Percentiles rank a stretch among this genome's conserved stretches.
phyloP scores from a whole-genome alignment of 2,888 invertebrate species.

The Formica aserva region DNA sequence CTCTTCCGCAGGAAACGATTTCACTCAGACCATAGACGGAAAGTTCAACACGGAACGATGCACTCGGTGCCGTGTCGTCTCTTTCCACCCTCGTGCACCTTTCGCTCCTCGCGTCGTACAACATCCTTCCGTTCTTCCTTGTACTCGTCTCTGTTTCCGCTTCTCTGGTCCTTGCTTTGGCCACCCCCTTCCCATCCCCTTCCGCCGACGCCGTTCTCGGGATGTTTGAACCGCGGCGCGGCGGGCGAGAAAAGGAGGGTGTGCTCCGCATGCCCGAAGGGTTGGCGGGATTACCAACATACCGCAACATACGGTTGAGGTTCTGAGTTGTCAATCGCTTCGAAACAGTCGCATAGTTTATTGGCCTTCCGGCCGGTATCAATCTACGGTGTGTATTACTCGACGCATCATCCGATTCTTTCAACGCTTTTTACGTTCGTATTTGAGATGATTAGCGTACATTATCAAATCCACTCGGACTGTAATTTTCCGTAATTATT shows the following conservation, averaged over 20 bases:
- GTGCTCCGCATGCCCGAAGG: constrained; percentile 53
- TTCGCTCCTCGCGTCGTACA: constrained; percentile 38
- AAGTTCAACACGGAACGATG: constrained; percentile 70
- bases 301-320: constrained; percentile 65
- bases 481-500: not conserved
- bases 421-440: not conserved
- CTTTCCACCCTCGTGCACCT: constrained; percentile 26
- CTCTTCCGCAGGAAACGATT: constrained; percentile 69
- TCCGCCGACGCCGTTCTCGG: constrained; percentile 49
- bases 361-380: constrained; percentile 54
- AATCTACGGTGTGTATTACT: constrained; percentile 11
- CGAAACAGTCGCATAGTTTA: constrained; percentile 60
- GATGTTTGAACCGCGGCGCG: constrained; percentile 60
- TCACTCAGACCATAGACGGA: constrained; percentile 58
- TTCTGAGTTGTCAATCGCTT: constrained; percentile 62
- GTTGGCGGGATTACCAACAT: constrained; percentile 66
- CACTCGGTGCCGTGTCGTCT: constrained; percentile 61
- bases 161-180: constrained; percentile 54
- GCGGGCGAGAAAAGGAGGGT: constrained; percentile 40
- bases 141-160: constrained; percentile 35
- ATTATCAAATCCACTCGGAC: not conserved
- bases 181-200: not conserved
- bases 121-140: constrained; percentile 21
- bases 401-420: not conserved
- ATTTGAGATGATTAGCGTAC: not conserved